Evolutionary conservation across 2,113 vertebrate genomes (phyloP), one percentile per base, ranked within the genome.

Genomic region (Crotalus horridus): DNA sequence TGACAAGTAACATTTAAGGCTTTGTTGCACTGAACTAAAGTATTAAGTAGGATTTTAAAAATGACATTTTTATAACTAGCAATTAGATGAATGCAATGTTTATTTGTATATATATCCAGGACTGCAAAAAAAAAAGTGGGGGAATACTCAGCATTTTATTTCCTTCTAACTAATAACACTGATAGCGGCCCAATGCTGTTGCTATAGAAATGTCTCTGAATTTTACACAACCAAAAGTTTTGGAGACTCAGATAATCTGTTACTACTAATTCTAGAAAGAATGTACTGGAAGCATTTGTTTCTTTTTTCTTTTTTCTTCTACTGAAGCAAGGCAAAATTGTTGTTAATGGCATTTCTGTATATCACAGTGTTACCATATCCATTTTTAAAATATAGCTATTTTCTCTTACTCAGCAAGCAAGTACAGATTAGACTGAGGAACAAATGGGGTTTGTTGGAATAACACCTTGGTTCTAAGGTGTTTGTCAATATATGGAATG

Each of bases 11-110:
- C 91, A 93, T 93, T 94, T 90, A 33, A 94, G 74, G 91, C 92
- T 95, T 95, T 93, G 95, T 90, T 93, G 61, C 85, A 93, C 64
- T 88, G 33, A 64, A 46, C 86, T 81, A 96, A 96, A 94, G 92
- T 33, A 85, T 64, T 95, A 91, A 91, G 87, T 55, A 94, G 97
- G 91, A 85, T 94, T 88, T 51, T 24, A 61, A 88, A 88, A 87
- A 91, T 13, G 94, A 90, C 51, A 89, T 88, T 95, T 96, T 94
- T 95, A 69, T 91, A 96, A 96, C 95, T 90, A 95, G 94, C 94
- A 97, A 97, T 97, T 98, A 97, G 94, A 95, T 97, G 97, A 69
- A 97, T 86, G 97, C 94, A 96, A 90, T 96, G 89, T 96, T 97
- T 97, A 96, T 94, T 97, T 96, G 61, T 93, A 53, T 53, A 53